Evolutionary conservation across 2,797 vertebrate species (phyloP).

Genomic region (Rhabdomys pumilio): DNA sequence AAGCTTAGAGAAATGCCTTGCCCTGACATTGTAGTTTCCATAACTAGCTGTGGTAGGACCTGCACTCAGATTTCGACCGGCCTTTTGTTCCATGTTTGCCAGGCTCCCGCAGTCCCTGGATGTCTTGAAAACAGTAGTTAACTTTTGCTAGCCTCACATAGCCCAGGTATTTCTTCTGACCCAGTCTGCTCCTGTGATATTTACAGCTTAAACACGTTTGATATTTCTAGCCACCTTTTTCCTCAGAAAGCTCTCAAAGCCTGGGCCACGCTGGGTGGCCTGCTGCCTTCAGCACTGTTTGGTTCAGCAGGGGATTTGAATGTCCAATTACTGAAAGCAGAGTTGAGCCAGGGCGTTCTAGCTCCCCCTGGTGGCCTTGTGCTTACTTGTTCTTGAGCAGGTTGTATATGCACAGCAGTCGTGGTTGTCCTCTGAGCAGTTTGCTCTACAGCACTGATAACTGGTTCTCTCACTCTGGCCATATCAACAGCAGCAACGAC

Average conservation of each 20-base stretch:
- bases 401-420: slow-evolving; percentile 88
- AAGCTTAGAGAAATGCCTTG: slow-evolving; percentile 41
- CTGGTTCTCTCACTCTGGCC: slow-evolving; percentile 92
- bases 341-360: accelerated
- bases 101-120: neutral
- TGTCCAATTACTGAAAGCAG: neutral
- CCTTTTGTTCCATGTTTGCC: neutral
- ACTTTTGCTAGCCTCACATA: neutral
- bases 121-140: neutral
- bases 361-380: accelerated
- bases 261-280: neutral
- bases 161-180: neutral
- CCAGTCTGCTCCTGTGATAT: neutral
- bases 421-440: slow-evolving; percentile 90
- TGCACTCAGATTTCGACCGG: neutral
- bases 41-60: neutral
- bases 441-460: slow-evolving; percentile 90
- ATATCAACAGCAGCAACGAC: slow-evolving; percentile 92
- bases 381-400: slow-evolving; percentile 91
- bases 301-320: neutral
- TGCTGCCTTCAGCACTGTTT: neutral
- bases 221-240: neutral
- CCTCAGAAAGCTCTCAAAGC: neutral
- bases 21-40: neutral
- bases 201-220: neutral